A percentile compares a stretch with the other conserved stretches of the same genome.
Evolutionary conservation across 2,113 vertebrate species (phyloP).

Genomic region (Cynopterus brachyotis): DNA sequence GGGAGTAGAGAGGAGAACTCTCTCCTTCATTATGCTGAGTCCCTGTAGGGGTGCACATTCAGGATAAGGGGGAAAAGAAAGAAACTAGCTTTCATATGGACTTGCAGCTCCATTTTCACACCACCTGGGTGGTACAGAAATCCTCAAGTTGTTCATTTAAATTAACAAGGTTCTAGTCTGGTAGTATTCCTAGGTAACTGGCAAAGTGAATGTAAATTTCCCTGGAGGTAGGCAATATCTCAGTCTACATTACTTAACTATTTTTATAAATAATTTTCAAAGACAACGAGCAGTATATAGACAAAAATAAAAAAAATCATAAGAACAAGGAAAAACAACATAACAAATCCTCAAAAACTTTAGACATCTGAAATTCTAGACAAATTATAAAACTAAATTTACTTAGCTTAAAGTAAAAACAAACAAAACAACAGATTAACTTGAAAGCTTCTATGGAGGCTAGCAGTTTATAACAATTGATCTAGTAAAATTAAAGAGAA

Average conservation of each 20-base stretch:
- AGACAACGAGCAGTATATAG: neutral
- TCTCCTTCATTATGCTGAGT: neutral
- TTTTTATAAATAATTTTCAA: neutral
- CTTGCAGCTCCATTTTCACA: neutral
- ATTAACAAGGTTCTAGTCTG: neutral
- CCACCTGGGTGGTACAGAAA: neutral
- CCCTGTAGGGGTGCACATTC: neutral
- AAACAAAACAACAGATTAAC: neutral
- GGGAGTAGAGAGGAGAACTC: neutral
- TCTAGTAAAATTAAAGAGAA: neutral
- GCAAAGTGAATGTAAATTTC: neutral
- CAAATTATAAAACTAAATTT: constrained; percentile 9
- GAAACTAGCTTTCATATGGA: neutral
- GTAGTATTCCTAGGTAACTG: neutral
- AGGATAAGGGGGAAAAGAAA: neutral
- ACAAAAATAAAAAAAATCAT: constrained; percentile 23
- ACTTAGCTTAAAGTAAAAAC: neutral
- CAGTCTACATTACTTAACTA: neutral
- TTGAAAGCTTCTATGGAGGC: neutral
- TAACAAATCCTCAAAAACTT: neutral
- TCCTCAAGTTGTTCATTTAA: neutral
- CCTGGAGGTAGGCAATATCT: neutral
- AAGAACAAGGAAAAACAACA: neutral
- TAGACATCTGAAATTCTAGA: neutral
- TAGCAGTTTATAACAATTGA: neutral